phyloP scores from a whole-genome alignment of 2,888 invertebrate genomes.

The Mesopsocus fuscifrons region DNA sequence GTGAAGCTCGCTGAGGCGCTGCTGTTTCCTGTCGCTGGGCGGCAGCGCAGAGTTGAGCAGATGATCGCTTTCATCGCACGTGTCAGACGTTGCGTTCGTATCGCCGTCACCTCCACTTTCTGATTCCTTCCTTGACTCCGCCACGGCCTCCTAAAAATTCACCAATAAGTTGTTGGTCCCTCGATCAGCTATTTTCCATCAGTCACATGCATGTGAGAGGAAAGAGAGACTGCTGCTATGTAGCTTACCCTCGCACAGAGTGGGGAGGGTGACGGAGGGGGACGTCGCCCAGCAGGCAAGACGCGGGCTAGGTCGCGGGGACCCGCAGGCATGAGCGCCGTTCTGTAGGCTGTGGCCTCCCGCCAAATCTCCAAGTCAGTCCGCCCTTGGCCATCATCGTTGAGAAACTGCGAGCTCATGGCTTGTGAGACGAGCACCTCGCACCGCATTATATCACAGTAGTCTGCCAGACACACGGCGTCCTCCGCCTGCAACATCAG shows the following conservation, averaged over 20 bases:
- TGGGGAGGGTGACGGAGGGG: too few species aligned
- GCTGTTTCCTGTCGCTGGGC: constrained; percentile 39
- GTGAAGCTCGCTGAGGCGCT: constrained; percentile 45
- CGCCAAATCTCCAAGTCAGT: constrained; percentile 75
- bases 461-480: constrained; percentile 81
- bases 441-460: constrained; percentile 91
- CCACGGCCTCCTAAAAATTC: too few species aligned
- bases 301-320: constrained; percentile 32
- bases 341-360: constrained; percentile 48
- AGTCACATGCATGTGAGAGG: not conserved
- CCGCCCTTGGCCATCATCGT: constrained; percentile 36
- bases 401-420: constrained; percentile 14
- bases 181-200: not conserved
- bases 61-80: constrained; percentile 21
- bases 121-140: not conserved
- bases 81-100: constrained; percentile 32
- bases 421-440: constrained; percentile 64
- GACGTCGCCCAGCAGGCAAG: too few species aligned
- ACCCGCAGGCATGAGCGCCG: constrained; percentile 32
- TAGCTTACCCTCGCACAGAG: too few species aligned
- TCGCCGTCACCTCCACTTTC: constrained; percentile 17
- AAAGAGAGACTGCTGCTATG: too few species aligned
- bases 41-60: constrained; percentile 51
- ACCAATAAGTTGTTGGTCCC: too few species aligned
- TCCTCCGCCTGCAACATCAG: constrained; percentile 53